A percentile compares a stretch with the other conserved stretches of the same genome.
These are phyloP conservation scores for Entomobrya proxima DNA, from an alignment of 2,888 invertebrate genomes.

Conservation along the genomic window DNA sequence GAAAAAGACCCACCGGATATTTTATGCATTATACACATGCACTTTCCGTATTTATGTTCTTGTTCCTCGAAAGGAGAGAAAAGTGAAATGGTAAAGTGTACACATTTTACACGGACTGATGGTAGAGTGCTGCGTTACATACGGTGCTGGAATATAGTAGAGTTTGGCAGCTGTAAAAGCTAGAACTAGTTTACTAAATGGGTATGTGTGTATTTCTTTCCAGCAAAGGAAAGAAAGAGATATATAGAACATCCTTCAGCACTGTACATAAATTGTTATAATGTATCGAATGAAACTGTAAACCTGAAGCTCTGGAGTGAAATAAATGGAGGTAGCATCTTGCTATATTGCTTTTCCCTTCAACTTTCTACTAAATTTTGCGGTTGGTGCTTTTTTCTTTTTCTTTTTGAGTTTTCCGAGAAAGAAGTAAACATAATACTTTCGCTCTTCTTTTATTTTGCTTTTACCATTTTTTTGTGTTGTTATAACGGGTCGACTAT, in stretches of 20 bases:
- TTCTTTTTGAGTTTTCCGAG: conserved; percentile 23
- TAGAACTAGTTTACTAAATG: neutral
- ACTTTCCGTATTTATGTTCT: conserved; percentile 27
- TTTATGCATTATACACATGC: conserved; percentile 64
- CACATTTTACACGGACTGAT: neutral
- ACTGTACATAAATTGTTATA: conserved; percentile 64
- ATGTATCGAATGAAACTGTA: conserved; percentile 65
- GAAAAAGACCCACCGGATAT: conserved; percentile 55
- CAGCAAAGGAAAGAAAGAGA: neutral
- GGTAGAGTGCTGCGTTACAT: too few relatives aligned
- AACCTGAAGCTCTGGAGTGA: conserved; percentile 66
- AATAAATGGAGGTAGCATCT: conserved; percentile 66
- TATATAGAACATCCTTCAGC: conserved; percentile 41
- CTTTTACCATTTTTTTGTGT: conserved; percentile 12
- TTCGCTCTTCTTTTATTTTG: conserved; percentile 25
- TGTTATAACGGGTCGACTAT: conserved; percentile 16
- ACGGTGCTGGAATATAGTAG: neutral
- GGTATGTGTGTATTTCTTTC: neutral
- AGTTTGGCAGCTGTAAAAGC: neutral
- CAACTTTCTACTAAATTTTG: conserved; percentile 64
- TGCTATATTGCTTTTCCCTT: conserved; percentile 59
- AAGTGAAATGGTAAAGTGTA: conserved; percentile 30
- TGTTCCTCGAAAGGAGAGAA: conserved; percentile 25
- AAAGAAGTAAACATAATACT: conserved; percentile 11
- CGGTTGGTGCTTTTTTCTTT: conserved; percentile 53